Base-by-base conservation (phyloP, 2,888 invertebrate species). In the Amphipyra tragopoginis region DNA sequence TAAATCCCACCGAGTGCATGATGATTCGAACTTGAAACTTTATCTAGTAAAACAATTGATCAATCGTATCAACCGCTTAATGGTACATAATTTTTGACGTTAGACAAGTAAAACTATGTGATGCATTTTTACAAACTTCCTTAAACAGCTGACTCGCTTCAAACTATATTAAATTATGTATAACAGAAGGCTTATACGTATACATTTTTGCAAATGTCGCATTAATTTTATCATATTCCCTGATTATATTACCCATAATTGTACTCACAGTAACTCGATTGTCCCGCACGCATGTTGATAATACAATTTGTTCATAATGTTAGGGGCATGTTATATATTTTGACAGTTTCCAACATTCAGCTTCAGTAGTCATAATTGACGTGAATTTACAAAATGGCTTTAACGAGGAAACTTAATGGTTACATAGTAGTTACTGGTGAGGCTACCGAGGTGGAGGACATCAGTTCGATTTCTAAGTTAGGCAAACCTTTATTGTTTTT, bases 221-320 rank as follows among this genome's bases (percentile, higher is more conserved):
- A 11, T 47, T 13, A 9, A 29, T 33, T 9, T 33, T 50, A 29
- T 51, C 13, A 52, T 43, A 40, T 21, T 51, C 51, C 33, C 26
- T 56, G 63, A 53, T 51, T 63, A 29, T 33, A 40, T 56, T 70
- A 48, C 15, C 8, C 29, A 29, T 63, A 44, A 49, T 63, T 49
- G 55, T 52, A 52, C 55, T 44, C 40, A 11, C 13, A 38, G 26
- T 64, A 57, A 68, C 26, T 44, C 49, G 10, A 49, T 70, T 52
- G 39, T 11, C 43, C 34, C 70, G 14, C 53, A 9, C 40, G 9
- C 14, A 8, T 10, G 5, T 13, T n/a, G 51, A 13, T 52, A 68
- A 64, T 44, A 26, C 52, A 64, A 64, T 70, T 56, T 53, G 33
- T 44, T 14, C 63, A 26, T 15, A 21, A 49, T 42, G 48, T 63